These are phyloP conservation scores for Helicoverpa assulta DNA, from an alignment of 2,888 invertebrate genomes.

Conservation along the genomic window DNA sequence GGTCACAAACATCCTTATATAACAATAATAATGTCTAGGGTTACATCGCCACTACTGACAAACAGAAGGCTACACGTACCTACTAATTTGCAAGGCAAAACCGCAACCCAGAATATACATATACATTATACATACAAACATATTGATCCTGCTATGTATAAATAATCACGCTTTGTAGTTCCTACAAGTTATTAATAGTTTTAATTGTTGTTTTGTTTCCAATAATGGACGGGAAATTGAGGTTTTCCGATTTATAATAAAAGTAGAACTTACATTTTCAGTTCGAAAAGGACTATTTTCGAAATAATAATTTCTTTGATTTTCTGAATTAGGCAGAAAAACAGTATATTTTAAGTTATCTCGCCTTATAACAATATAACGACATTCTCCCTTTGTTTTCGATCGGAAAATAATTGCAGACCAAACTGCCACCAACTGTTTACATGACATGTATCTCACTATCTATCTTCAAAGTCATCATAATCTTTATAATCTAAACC, in stretches of 20 bases:
- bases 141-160: slow-evolving; percentile 39
- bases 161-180: neutral
- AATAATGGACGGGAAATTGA: neutral
- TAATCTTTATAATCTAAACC: too few relatives aligned
- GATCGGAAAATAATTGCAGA: too few relatives aligned
- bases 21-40: neutral
- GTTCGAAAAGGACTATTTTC: too few relatives aligned
- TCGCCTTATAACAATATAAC: too few relatives aligned
- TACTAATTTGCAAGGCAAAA: slow-evolving; percentile 21
- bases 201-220: neutral
- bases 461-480: too few relatives aligned
- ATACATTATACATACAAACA: too few relatives aligned
- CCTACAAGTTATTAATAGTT: neutral
- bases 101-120: slow-evolving; percentile 21
- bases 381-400: too few relatives aligned
- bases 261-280: neutral
- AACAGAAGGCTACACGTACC: neutral
- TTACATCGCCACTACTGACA: slow-evolving; percentile 16
- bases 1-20: neutral
- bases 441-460: too few relatives aligned
- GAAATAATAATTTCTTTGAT: too few relatives aligned
- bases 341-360: too few relatives aligned
- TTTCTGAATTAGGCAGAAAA: too few relatives aligned
- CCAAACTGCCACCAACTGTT: too few relatives aligned
- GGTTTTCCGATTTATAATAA: neutral